Evolutionary conservation across 2,113 vertebrate species (phyloP), one percentile per base, ranked within the genome.

Genomic region (Rhynchomys soricoides): DNA sequence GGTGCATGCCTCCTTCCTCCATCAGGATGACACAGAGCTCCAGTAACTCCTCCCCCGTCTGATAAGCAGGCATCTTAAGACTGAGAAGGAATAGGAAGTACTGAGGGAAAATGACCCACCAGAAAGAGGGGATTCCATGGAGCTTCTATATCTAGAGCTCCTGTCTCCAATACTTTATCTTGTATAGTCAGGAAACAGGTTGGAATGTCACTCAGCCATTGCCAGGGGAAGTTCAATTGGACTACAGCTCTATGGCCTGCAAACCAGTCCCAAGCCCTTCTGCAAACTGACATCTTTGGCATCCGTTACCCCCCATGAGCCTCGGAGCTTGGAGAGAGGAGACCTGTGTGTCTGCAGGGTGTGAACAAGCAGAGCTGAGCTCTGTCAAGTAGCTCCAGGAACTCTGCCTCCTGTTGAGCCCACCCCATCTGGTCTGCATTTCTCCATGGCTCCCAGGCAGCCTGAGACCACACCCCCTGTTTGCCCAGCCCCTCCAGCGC

Each of bases 361-460:
- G 70, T 34, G 68, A 64, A 55, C 78, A 85, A 95, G 43, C 81
- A 37, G 59, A 95, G 90, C 64, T 6, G 48, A 45, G 21, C 40
- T 89, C 92, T 96, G 4, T 97, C 62, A 40, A 91, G 94, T 71
- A 17, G 87, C 62, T 92, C 66, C 82, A 59, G 7, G 52, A 55
- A 86, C 73, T 74, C 68, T 17, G 62, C 8, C 86, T 45, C 21
- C 91, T 4, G 19, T 17, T 0, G 89, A 68, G 50, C 70, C 88
- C 96, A 95, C 85, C 90, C 78, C 98, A 97, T 98, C 97, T 98
- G 98, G 97, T 96, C 95, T n/a, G 77, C 96, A 97, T 97, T 98
- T 95, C 98, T 95, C 83, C 91, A 62, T 16, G 64, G 75, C 62
- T 88, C 94, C 95, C 19, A 71, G 75, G 93, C 70, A 48, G 82